These are phyloP conservation scores for Eilema depressum DNA, from an alignment of 2,888 invertebrate species.

Conservation along the genomic window DNA sequence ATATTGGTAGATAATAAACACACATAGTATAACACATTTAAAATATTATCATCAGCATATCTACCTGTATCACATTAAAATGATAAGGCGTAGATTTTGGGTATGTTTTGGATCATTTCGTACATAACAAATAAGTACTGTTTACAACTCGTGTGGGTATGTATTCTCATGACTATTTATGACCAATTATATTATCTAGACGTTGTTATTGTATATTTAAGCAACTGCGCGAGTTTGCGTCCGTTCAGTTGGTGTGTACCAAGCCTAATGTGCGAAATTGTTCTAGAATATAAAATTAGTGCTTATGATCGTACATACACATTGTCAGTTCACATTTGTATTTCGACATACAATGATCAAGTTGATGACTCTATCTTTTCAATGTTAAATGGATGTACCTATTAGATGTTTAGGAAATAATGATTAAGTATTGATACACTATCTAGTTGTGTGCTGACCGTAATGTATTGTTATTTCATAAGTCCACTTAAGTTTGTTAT, in stretches of 20 bases:
- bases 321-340: not conserved
- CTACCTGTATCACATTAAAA: conserved; percentile 5
- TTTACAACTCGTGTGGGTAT: not conserved
- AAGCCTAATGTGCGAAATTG: not conserved
- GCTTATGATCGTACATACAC: not conserved
- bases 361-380: not conserved
- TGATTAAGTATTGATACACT: not conserved
- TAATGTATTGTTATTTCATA: conserved; percentile 5
- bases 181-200: conserved; percentile 4
- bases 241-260: not conserved
- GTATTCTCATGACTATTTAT: not conserved
- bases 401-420: not conserved
- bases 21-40: not conserved
- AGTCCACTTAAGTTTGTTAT: not conserved
- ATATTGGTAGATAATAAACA: conserved; percentile 2
- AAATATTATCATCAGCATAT: not conserved
- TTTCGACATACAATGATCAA: not conserved
- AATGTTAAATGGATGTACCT: conserved; percentile 1
- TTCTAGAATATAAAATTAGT: not conserved
- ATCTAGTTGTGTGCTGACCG: not conserved
- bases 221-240: not conserved
- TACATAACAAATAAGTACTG: not conserved
- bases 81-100: conserved; percentile 22
- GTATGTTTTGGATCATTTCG: conserved; percentile 9
- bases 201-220: not conserved